Evolutionary conservation across 2,113 vertebrate species (phyloP).

Genomic region (Alexandromys fortis): DNA sequence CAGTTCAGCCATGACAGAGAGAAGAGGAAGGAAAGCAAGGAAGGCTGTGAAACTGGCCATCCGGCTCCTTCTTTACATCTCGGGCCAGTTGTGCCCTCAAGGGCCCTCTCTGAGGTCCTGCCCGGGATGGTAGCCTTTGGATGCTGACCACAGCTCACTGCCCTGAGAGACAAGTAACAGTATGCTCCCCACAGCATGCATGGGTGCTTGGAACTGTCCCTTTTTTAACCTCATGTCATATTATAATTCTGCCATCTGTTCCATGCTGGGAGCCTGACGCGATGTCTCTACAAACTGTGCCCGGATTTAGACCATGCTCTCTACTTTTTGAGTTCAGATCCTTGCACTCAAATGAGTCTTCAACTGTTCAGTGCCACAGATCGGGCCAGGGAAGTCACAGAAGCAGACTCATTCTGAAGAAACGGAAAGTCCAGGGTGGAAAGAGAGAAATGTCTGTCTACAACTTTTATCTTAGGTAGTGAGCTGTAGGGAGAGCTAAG

Average conservation of each 20-base stretch:
- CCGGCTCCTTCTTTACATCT: not conserved
- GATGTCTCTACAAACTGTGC: not conserved
- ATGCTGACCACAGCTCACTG: not conserved
- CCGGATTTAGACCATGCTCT: not conserved
- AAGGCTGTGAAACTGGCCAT: fast-evolving
- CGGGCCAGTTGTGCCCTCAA: not conserved
- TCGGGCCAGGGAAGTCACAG: not conserved
- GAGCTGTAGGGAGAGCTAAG: not conserved
- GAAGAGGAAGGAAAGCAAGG: not conserved
- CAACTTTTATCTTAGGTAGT: not conserved
- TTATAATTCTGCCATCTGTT: not conserved
- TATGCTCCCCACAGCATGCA: not conserved
- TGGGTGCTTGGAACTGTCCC: not conserved
- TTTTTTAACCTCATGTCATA: not conserved
- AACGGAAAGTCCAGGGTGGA: not conserved
- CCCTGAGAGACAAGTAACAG: not conserved
- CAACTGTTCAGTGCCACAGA: not conserved
- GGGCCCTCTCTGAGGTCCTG: not conserved
- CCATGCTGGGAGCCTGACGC: not conserved
- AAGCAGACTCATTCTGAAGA: not conserved
- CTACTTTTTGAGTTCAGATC: not conserved
- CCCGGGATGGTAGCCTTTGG: not conserved
- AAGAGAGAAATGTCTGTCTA: not conserved
- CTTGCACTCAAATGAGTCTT: not conserved
- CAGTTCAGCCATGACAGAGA: not conserved